Base-by-base conservation (phyloP, 1,140 invertebrate species). In the Gryon sp. region DNA sequence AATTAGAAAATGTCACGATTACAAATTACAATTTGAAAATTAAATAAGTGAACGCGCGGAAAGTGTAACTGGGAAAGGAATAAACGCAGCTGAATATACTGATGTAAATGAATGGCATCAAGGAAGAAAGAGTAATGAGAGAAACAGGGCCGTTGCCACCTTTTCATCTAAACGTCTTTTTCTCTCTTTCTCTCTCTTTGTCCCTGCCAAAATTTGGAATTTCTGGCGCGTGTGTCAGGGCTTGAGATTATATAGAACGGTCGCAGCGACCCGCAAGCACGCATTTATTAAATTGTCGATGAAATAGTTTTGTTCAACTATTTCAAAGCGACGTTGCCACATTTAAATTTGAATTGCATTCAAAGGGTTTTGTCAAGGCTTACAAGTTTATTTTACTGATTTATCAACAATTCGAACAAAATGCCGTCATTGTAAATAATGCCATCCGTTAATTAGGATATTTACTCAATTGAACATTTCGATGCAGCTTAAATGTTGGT, bases 221-320 rank as follows among this genome's bases (percentile, higher is more conserved):
- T 72, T 72, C 57, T 53, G 46, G 38, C 36, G 43, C 45, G 26
- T 59, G 26, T 20, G 48, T 46, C 40, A 46, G 55, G 66, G 59
- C 75, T 75, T 48, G 70, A 80, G 78, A 70, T 72, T 63, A 62
- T 63, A 52, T 34, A 52, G 72, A 18, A 65, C 43, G 65, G 36
- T 76, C 48, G 45, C 41, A 43, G 11, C 59, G 72, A 80, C 48
- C 76, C 70, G 26, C 41, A 43, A 63, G 59, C 59, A 73, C 50
- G 69, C 69, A 59, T 73, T 84, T 83, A 84, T 83, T 84, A 82
- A 84, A 83, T 84, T 82, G 82, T 75, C 70, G n/a, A n/a, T n/a
- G n/a, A n/a, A n/a, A n/a, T 41, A 60, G 24, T 34, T 41, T 62
- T 65, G 28, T 40, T 46, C 20, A 75, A 48, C 62, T 63, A 52